A percentile compares a stretch with the other conserved stretches of the same genome.
These are phyloP conservation scores for Chaetura pelagica DNA, from an alignment of 2,113 vertebrate genomes.

Conservation along the genomic window DNA sequence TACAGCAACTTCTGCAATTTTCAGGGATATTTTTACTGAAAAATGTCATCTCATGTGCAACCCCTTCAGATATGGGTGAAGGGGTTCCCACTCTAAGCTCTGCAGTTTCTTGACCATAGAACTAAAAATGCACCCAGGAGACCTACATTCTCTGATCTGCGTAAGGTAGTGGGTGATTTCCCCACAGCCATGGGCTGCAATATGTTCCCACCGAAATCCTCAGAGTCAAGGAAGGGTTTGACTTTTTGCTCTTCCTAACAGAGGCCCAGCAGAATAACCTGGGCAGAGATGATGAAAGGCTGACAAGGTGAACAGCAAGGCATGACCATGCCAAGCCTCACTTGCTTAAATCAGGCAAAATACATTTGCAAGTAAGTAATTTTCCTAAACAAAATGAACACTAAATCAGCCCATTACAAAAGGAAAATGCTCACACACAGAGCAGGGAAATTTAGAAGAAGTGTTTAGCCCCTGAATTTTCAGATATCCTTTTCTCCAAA, in stretches of 20 bases:
- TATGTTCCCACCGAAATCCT: neutral
- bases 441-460: neutral
- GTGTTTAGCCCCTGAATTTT: neutral
- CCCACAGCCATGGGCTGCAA: neutral
- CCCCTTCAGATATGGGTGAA: neutral
- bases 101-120: neutral
- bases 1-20: neutral
- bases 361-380: neutral
- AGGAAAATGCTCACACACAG: neutral
- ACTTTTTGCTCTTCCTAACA: neutral
- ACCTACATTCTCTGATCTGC: neutral
- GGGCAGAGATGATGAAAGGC: neutral
- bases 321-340: neutral
- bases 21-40: neutral
- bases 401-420: neutral
- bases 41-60: neutral
- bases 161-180: neutral
- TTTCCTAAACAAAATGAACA: neutral
- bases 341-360: neutral
- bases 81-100: neutral
- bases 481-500: neutral
- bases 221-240: neutral
- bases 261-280: neutral
- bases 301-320: neutral
- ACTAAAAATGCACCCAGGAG: neutral